Base-by-base conservation (phyloP, 2,797 vertebrate species). In the Babyrousa celebensis region DNA sequence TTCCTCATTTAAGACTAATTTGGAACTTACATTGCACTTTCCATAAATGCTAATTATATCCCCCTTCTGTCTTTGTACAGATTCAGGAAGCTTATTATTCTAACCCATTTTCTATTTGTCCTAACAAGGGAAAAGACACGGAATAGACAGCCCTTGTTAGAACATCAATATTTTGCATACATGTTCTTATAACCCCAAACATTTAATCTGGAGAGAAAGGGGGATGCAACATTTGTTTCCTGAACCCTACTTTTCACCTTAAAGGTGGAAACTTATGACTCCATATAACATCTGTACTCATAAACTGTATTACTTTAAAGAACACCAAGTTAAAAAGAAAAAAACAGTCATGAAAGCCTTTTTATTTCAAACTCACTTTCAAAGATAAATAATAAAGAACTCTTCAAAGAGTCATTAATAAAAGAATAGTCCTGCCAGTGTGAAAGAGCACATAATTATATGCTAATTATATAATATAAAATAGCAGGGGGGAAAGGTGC, bases 381-480 rank as follows among this genome's bases (percentile, higher is more conserved):
- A 95, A 92, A 90, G 93, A 93, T 94, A 97, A 97, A 97, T 95
- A 93, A 62, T 89, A 94, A 97, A 89, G 84, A 96, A 95, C 27
- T 87, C 54, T 95, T 87, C 32, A 97, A 36, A 90, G 29, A 97
- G 10, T 92, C 78, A 91, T 72, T 97, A 96, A 92, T 97, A 97
- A 97, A 94, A 97, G 80, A 97, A 79, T 91, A 96, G 68, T 43
- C 88, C 95, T 98, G 95, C 89, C 32, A 75, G 21, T 97, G 82
- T 97, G 36, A 96, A 97, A 97, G 87, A 98, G 75, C 48, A 58
- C 36, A 10, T 95, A 92, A 97, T 97, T 96, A 89, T 93, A 60
- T 78, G 67, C 95, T 98, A 96, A 92, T 98, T 83, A 90, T 96
- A 82, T 92, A 94, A 95, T 8, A 25, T 77, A 95, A 95, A 97